A percentile compares a stretch with the other conserved stretches of the same genome.
phyloP scores from a whole-genome alignment of 92 coral and sea anemone species.

The Plumapathes pennacea region DNA sequence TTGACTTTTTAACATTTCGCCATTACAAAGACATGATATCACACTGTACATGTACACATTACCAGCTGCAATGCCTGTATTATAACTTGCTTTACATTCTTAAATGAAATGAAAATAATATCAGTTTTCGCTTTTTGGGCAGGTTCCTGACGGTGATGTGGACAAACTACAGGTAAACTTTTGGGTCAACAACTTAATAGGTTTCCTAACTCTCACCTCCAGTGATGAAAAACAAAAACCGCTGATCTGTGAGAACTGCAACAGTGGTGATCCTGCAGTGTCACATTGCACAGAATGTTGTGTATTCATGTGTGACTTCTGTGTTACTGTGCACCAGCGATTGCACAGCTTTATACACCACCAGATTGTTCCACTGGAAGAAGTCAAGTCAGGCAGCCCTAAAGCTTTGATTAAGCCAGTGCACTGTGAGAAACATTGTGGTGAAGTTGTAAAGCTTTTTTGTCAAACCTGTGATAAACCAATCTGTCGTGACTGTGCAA shows the following conservation, averaged over 20 bases:
- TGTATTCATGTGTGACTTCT: constrained; percentile 60
- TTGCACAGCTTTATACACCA: constrained; percentile 44
- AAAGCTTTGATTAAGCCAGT: constrained; percentile 43
- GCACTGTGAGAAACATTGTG: constrained; percentile 61
- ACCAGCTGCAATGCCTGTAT: too few relatives aligned
- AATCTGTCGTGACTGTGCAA: constrained; percentile 78
- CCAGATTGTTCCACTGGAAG: constrained; percentile 51
- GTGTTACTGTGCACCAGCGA: constrained; percentile 61
- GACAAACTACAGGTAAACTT: constrained; percentile 48
- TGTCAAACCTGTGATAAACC: constrained; percentile 73
- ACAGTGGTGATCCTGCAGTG: constrained; percentile 47
- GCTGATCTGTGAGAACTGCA: constrained; percentile 62
- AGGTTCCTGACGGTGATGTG: constrained; percentile 49
- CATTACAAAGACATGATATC: too few relatives aligned
- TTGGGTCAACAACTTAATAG: constrained; percentile 63
- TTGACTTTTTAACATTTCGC: too few relatives aligned
- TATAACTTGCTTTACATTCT: too few relatives aligned
- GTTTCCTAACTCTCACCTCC: constrained; percentile 10
- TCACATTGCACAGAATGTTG: constrained; percentile 62
- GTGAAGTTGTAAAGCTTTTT: constrained; percentile 57
- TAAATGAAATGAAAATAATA: too few relatives aligned
- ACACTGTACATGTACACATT: too few relatives aligned
- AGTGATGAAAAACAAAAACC: background rate
- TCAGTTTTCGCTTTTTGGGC: background rate
- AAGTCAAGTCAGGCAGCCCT: constrained; percentile 32